phyloP scores from a whole-genome alignment of 2,113 vertebrate species.

The Tylochromis polylepis region DNA sequence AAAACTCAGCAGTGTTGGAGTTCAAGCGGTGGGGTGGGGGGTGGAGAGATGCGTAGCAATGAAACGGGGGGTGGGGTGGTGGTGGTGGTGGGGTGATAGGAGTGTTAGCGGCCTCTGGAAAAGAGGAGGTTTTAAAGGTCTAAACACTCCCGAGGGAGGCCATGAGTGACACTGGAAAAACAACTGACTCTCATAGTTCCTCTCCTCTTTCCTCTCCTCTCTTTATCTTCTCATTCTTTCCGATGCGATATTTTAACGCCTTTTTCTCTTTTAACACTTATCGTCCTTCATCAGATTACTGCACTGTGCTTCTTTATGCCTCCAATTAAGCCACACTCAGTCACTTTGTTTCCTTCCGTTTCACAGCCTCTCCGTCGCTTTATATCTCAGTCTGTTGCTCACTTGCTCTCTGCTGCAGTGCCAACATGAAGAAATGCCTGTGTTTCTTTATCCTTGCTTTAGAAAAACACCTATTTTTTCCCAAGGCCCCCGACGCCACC shows the following conservation, averaged over 20 bases:
- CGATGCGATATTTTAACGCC: not conserved
- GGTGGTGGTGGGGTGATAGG: slow-evolving; percentile 3
- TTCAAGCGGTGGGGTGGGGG: not conserved
- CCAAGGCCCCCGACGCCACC: not conserved
- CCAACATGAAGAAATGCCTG: not conserved
- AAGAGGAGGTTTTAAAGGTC: slow-evolving; percentile 56
- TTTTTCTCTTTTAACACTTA: not conserved
- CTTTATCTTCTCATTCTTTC: not conserved
- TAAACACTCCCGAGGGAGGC: slow-evolving; percentile 46
- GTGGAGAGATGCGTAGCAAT: not conserved
- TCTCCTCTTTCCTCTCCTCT: not conserved
- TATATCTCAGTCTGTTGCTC: slow-evolving; percentile 1
- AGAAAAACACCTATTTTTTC: not conserved
- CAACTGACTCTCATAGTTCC: not conserved
- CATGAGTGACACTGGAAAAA: slow-evolving; percentile 49
- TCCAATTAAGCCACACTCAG: not conserved
- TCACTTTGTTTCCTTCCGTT: not conserved
- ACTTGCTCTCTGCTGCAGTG: not conserved
- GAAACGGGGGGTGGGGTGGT: not conserved
- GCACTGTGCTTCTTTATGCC: not conserved
- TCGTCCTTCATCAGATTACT: not conserved
- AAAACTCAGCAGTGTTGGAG: not conserved
- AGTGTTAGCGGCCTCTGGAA: slow-evolving; percentile 25
- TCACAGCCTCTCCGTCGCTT: not conserved
- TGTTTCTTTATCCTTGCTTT: not conserved